Evolutionary conservation across 2,888 invertebrate species (phyloP).

Genomic region (Euzetes globulus): DNA sequence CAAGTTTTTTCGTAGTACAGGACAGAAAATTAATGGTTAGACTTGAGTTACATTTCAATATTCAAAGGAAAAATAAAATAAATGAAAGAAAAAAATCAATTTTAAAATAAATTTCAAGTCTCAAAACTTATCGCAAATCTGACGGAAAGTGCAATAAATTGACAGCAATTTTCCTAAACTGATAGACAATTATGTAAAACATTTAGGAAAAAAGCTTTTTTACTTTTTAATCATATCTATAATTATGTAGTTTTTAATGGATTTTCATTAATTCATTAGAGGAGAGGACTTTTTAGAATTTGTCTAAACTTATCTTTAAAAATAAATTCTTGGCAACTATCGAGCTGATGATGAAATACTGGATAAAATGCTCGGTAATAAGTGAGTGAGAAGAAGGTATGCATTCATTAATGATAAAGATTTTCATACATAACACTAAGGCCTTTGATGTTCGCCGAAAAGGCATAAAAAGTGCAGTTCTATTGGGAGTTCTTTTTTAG

Average conservation of each 20-base stretch:
- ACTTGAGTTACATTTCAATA: neutral
- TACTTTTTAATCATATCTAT: too few relatives aligned
- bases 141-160: too few relatives aligned
- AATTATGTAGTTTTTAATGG: too few relatives aligned
- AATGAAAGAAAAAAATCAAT: slow-evolving; percentile 35
- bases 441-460: slow-evolving; percentile 16
- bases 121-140: neutral
- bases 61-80: too few relatives aligned
- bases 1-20: slow-evolving; percentile 44
- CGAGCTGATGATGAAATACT: neutral
- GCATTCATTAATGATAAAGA: neutral
- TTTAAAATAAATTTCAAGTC: too few relatives aligned
- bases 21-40: neutral
- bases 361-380: neutral
- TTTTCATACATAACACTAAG: neutral
- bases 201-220: too few relatives aligned
- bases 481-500: slow-evolving; percentile 8
- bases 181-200: too few relatives aligned
- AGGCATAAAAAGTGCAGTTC: neutral
- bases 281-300: too few relatives aligned
- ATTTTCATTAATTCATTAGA: too few relatives aligned
- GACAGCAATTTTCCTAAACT: too few relatives aligned
- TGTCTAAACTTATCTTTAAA: neutral
- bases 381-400: neutral
- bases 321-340: neutral